These are phyloP conservation scores for Selenia dentaria DNA, from an alignment of 2,888 invertebrate genomes.

Conservation along the genomic window DNA sequence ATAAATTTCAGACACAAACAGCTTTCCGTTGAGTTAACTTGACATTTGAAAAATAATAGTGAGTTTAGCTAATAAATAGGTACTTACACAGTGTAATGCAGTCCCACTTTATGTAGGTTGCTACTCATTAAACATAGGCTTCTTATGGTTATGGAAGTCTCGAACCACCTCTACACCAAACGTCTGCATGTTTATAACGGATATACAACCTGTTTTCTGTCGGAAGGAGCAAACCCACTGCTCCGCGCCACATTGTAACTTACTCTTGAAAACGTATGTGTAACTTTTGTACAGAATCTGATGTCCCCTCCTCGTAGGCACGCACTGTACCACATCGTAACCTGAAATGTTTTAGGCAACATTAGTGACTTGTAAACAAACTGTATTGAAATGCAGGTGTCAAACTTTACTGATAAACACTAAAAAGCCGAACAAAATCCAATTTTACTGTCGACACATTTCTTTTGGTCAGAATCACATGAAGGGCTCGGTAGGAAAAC, in stretches of 20 bases:
- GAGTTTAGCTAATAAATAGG: too few relatives aligned
- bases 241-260: constrained; percentile 74
- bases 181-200: constrained; percentile 74
- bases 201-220: constrained; percentile 79
- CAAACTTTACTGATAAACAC: constrained; percentile 5
- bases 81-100: too few relatives aligned
- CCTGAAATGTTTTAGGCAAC: constrained; percentile 53
- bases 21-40: too few relatives aligned
- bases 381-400: constrained; percentile 18
- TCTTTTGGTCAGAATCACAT: too few relatives aligned
- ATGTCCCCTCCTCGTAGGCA: constrained; percentile 75
- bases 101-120: too few relatives aligned
- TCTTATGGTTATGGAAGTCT: constrained; percentile 77
- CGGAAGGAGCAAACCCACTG: constrained; percentile 77
- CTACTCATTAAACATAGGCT: constrained; percentile 70
- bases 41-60: too few relatives aligned
- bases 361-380: constrained; percentile 27
- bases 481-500: too few relatives aligned
- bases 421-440: too few relatives aligned
- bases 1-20: too few relatives aligned
- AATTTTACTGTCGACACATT: too few relatives aligned
- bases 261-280: constrained; percentile 74
- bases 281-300: constrained; percentile 76
- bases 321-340: constrained; percentile 74
- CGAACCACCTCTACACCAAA: constrained; percentile 73